These are phyloP conservation scores for Synanceia verrucosa DNA, from an alignment of 2,797 vertebrate species.

Conservation along the genomic window DNA sequence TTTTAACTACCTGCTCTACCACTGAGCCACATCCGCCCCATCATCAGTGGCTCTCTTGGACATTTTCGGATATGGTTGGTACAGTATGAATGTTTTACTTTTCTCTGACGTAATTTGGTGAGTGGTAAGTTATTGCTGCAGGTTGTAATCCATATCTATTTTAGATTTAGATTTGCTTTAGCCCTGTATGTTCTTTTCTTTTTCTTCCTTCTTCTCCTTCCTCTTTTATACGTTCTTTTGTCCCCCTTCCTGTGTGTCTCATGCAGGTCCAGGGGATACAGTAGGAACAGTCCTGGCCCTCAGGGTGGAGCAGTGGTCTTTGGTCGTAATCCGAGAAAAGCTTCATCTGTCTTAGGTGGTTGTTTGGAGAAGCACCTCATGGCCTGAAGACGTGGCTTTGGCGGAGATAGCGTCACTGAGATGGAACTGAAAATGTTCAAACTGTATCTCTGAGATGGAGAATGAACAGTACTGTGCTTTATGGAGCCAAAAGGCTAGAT, in stretches of 20 bases:
- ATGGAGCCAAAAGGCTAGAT: constrained; percentile 70
- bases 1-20: too few species aligned
- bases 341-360: constrained; percentile 17
- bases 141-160: too few species aligned
- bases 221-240: too few species aligned
- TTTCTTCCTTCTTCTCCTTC: too few species aligned
- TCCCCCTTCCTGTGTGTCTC: constrained; percentile 7
- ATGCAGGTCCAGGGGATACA: not conserved
- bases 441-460: constrained; percentile 62
- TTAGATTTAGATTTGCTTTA: not conserved
- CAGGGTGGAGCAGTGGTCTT: not conserved
- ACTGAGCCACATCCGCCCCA: too few species aligned
- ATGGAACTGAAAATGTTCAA: constrained; percentile 62
- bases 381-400: constrained; percentile 27
- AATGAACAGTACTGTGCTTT: constrained; percentile 56
- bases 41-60: too few species aligned
- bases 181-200: not conserved
- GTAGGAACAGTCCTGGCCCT: constrained; percentile 4
- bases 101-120: not conserved
- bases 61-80: too few species aligned
- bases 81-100: not conserved
- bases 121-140: not conserved
- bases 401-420: constrained; percentile 41
- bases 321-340: constrained; percentile 14
- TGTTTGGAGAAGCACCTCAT: constrained; percentile 12